These are phyloP conservation scores for Mylabris phalerata DNA, from an alignment of 1,140 invertebrate genomes.

Conservation along the genomic window DNA sequence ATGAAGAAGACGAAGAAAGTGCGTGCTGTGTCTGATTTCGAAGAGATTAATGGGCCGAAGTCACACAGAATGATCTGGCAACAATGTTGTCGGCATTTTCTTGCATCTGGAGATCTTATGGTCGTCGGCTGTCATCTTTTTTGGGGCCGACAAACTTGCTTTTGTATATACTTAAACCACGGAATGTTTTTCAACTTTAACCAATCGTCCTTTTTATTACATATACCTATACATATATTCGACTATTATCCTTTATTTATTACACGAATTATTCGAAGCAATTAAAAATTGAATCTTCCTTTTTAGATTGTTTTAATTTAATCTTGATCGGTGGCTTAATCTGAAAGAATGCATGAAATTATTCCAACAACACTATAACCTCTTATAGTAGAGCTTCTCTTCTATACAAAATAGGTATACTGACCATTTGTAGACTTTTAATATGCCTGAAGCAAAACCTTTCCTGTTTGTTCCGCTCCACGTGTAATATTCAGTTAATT, in stretches of 20 bases:
- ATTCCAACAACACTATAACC: slow-evolving; percentile 5
- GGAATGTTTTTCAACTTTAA: slow-evolving; percentile 11
- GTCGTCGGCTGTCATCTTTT: slow-evolving; percentile 7
- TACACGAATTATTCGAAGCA: too few relatives aligned
- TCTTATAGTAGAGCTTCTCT: neutral
- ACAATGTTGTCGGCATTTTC: slow-evolving; percentile 14
- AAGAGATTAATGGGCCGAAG: slow-evolving; percentile 16
- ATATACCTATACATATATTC: too few relatives aligned
- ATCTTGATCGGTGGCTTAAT: slow-evolving; percentile 4
- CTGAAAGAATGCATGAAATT: slow-evolving; percentile 16
- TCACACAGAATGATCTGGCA: slow-evolving; percentile 17
- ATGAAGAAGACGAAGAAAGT: neutral
- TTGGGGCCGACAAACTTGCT: slow-evolving; percentile 2
- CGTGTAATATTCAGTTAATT: slow-evolving; percentile 13
- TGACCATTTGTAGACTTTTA: neutral
- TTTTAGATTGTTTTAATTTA: neutral
- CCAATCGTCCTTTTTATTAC: slow-evolving; percentile 3
- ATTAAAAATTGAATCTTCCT: too few relatives aligned
- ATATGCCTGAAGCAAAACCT: slow-evolving; percentile 3
- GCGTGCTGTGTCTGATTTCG: slow-evolving; percentile 12
- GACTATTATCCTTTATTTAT: too few relatives aligned
- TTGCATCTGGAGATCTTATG: slow-evolving; percentile 15
- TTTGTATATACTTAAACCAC: neutral
- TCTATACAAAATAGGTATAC: too few relatives aligned
- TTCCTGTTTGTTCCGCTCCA: slow-evolving; percentile 12